Percentiles rank a stretch among this genome's conserved stretches.
Evolutionary conservation across 2,888 invertebrate genomes (phyloP).

Genomic region (Drosophila borborema): DNA sequence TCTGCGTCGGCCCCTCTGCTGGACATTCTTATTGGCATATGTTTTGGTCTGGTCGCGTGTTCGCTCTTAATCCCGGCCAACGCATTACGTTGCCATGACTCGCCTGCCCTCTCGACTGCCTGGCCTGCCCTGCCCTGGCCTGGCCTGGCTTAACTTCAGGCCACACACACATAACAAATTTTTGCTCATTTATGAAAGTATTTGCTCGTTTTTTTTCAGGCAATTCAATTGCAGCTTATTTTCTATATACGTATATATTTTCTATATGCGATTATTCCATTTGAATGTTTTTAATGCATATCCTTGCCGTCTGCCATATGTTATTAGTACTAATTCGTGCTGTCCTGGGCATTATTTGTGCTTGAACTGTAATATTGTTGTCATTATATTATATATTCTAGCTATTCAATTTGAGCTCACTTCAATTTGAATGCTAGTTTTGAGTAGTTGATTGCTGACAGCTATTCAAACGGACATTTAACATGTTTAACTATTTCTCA

Average conservation of each 20-base stretch:
- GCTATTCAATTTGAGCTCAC: neutral
- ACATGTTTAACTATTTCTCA: neutral
- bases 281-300: conserved; percentile 3
- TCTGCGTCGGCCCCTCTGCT: neutral
- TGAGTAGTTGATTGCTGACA: conserved; percentile 9
- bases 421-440: neutral
- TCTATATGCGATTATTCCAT: conserved; percentile 24
- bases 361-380: neutral
- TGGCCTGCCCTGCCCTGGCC: neutral
- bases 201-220: conserved; percentile 19
- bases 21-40: conserved; percentile 57
- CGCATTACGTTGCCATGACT: conserved; percentile 59
- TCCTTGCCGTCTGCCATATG: conserved; percentile 13
- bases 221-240: conserved; percentile 47
- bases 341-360: conserved; percentile 18
- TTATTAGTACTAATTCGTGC: conserved; percentile 36
- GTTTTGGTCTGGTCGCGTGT: conserved; percentile 54
- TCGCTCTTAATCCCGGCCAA: conserved; percentile 65
- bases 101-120: neutral
- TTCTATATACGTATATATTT: conserved; percentile 29
- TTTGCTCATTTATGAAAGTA: conserved; percentile 58
- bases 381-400: neutral
- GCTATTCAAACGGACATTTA: neutral
- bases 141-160: conserved; percentile 40
- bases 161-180: conserved; percentile 24